phyloP scores from a whole-genome alignment of 2,888 invertebrate species.

The Digitonthophagus gazella region DNA sequence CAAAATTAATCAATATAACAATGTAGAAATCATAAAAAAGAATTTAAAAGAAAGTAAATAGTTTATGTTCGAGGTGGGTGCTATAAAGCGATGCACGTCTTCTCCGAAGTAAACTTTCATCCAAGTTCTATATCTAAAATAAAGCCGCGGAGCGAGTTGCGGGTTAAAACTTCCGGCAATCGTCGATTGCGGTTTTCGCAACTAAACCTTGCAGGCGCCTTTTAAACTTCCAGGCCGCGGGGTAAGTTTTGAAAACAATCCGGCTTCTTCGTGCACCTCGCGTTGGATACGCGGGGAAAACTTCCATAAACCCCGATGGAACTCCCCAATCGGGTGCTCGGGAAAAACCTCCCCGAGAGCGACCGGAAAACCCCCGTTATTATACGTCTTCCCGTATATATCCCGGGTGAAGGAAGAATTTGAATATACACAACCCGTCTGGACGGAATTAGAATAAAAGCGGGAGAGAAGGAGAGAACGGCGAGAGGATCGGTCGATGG shows the following conservation, averaged over 20 bases:
- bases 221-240: constrained; percentile 12
- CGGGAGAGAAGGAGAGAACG: not conserved
- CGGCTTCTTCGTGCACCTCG: not conserved
- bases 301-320: not conserved
- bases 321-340: not conserved
- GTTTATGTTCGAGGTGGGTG: not conserved
- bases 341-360: not conserved
- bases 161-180: not conserved
- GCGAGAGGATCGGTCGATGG: constrained; percentile 21
- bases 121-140: not conserved
- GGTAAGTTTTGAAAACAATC: constrained; percentile 15
- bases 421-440: constrained; percentile 4
- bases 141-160: not conserved
- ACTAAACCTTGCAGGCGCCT: not conserved
- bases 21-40: not conserved
- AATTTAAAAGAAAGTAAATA: not conserved
- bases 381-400: not conserved
- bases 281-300: not conserved
- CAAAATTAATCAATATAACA: no score
- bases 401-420: constrained; percentile 11
- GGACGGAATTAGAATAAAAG: not conserved
- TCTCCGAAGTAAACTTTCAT: not conserved
- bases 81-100: not conserved
- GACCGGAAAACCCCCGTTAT: not conserved
- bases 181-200: not conserved